Percentiles rank a stretch among this genome's conserved stretches.
Conservation (phyloP, 2,797 vertebrate species). For the Myripristis jacobus region DNA sequence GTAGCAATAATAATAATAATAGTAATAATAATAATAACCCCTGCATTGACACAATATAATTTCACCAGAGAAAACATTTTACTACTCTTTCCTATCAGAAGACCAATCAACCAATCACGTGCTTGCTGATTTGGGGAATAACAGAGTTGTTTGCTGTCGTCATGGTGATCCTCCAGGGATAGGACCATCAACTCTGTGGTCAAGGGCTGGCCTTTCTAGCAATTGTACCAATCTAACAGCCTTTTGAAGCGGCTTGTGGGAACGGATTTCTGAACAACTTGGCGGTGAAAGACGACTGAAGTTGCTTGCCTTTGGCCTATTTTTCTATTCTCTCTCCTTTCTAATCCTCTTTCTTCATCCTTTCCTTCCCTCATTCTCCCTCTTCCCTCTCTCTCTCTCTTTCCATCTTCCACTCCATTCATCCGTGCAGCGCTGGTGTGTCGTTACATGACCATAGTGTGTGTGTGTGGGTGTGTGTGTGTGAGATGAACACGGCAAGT, state of each 20-base stretch:
- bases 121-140: no score
- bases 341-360: conserved; percentile 68
- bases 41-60: no score
- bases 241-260: neutral
- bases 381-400: conserved; percentile 41
- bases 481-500: conserved; percentile 24
- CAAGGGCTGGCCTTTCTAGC: no score
- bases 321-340: conserved; percentile 56
- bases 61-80: no score
- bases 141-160: no score
- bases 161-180: no score
- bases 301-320: conserved; percentile 54
- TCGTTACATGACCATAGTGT: conserved; percentile 52
- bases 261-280: conserved; percentile 30
- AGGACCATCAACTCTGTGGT: no score
- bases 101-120: no score
- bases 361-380: conserved; percentile 31
- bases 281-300: conserved; percentile 14
- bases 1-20: no score
- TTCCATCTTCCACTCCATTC: conserved; percentile 63
- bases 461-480: conserved; percentile 24
- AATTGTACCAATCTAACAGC: neutral
- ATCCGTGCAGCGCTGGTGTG: conserved; percentile 54
- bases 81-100: no score
- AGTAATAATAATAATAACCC: no score